Percentiles rank a stretch among this genome's conserved stretches.
These are phyloP conservation scores for Centruroides vittatus DNA, from an alignment of 1,140 invertebrate genomes.

Conservation along the genomic window DNA sequence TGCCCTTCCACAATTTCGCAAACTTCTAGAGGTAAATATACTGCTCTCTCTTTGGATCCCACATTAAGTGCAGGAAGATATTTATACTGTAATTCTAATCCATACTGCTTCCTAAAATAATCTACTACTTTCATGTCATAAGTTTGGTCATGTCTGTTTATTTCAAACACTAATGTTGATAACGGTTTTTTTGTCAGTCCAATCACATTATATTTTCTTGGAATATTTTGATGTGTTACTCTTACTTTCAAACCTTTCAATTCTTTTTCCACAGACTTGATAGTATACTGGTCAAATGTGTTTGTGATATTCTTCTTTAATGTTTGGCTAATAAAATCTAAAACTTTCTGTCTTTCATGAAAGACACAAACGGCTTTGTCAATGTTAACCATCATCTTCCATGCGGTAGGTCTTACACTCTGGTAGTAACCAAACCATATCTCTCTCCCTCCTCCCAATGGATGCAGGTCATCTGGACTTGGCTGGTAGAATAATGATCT, in stretches of 20 bases:
- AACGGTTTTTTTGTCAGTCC: background rate
- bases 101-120: slow-evolving; percentile 3
- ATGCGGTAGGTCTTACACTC: background rate
- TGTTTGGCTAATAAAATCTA: background rate
- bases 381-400: slow-evolving; percentile 7
- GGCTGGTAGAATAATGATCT: background rate
- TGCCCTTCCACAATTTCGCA: slow-evolving; percentile 24
- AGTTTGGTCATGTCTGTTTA: background rate
- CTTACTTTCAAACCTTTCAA: slow-evolving; percentile 9
- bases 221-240: slow-evolving; percentile 10
- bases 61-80: slow-evolving; percentile 25
- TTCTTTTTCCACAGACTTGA: background rate
- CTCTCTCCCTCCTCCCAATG: background rate
- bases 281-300: background rate
- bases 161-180: background rate
- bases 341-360: background rate
- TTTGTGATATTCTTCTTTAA: background rate
- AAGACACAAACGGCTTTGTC: slow-evolving; percentile 4
- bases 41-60: slow-evolving; percentile 12
- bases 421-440: slow-evolving; percentile 5
- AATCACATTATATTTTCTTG: slow-evolving; percentile 1
- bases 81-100: slow-evolving; percentile 13
- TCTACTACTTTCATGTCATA: background rate
- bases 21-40: slow-evolving; percentile 25
- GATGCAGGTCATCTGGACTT: background rate